Evolutionary conservation across 2,113 vertebrate species (phyloP).

Genomic region (Alethe diademata): DNA sequence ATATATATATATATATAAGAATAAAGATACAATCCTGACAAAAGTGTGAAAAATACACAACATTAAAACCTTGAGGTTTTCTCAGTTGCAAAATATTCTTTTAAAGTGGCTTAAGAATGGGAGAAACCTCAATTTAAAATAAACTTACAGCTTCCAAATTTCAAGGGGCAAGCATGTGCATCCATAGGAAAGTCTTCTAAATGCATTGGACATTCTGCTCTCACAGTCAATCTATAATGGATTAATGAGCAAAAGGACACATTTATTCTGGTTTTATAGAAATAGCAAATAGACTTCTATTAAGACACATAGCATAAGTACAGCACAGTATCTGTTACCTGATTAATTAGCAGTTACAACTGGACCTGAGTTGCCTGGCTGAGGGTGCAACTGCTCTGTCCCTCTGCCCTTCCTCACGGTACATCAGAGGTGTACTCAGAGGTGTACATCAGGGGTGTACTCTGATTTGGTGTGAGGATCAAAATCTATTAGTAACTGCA

Average conservation of each 20-base stretch:
- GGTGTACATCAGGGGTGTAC: neutral
- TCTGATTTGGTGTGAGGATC: neutral
- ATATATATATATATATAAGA: neutral
- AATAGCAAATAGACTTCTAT: conserved; percentile 17
- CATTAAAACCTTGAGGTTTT: conserved; percentile 8
- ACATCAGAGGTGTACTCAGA: neutral
- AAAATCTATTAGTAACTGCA: neutral
- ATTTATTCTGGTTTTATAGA: conserved; percentile 47
- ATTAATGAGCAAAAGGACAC: conserved; percentile 56
- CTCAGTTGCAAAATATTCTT: neutral
- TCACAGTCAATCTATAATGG: conserved; percentile 89
- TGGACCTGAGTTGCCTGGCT: neutral
- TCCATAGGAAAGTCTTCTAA: conserved; percentile 99
- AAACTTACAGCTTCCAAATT: conserved; percentile 98
- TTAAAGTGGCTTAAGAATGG: neutral
- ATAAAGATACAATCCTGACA: neutral
- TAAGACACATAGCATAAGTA: neutral
- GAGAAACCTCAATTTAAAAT: conserved; percentile 40
- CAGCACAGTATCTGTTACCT: neutral
- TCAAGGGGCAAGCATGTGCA: conserved; percentile 94
- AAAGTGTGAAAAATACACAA: neutral
- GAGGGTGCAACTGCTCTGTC: neutral
- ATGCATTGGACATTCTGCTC: conserved; percentile 97
- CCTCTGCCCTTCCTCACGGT: neutral
- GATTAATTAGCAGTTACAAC: neutral